A percentile compares a stretch with the other conserved stretches of the same genome.
Conservation (phyloP, 2,797 vertebrate genomes). For the Myotis myotis region DNA sequence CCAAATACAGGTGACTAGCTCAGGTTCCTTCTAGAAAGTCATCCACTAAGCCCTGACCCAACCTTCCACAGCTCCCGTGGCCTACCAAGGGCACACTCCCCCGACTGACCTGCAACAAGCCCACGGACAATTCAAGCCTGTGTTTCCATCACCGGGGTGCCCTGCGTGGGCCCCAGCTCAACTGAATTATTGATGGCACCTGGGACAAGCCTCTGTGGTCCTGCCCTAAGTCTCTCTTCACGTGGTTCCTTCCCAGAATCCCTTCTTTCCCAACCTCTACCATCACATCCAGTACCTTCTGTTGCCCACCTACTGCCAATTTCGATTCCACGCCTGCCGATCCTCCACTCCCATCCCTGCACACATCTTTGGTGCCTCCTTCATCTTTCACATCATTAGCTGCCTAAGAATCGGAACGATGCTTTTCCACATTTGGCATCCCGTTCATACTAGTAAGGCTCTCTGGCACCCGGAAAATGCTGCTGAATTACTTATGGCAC, state of each 20-base stretch:
- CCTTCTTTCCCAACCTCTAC: not conserved
- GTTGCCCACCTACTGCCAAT: not conserved
- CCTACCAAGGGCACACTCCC: not conserved
- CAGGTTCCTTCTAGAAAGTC: not conserved
- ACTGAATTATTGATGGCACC: rapidly evolving
- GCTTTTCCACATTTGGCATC: not conserved
- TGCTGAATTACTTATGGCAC: not conserved
- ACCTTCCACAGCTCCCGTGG: not conserved
- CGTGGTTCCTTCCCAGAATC: not conserved
- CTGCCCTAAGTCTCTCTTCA: not conserved
- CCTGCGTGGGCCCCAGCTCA: rapidly evolving
- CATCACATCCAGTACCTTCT: not conserved
- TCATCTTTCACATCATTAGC: not conserved
- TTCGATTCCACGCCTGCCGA: not conserved
- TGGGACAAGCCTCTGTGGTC: not conserved
- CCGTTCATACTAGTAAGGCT: not conserved
- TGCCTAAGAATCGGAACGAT: not conserved
- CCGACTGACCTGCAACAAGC: not conserved
- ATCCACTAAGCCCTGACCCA: not conserved
- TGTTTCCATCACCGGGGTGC: rapidly evolving
- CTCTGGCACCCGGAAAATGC: not conserved
- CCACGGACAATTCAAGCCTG: rapidly evolving
- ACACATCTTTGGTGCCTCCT: not conserved
- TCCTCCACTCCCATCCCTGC: rapidly evolving
- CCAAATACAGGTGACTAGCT: not conserved